phyloP scores from a whole-genome alignment of 2,888 invertebrate genomes.

The Drosophila koepferae region DNA sequence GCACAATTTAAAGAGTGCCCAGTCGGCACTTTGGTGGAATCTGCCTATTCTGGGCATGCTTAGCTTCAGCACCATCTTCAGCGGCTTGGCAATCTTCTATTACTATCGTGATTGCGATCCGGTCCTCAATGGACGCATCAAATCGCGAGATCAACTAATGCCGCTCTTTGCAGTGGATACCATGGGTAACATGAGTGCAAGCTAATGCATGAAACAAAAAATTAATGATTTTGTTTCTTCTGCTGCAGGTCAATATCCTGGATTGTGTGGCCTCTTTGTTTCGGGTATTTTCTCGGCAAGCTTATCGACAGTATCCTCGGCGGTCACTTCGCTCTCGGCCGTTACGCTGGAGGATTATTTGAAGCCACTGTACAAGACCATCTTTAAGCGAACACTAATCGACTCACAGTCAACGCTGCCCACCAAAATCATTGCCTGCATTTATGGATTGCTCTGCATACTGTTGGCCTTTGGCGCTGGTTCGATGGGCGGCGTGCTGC shows the following conservation, averaged over 20 bases:
- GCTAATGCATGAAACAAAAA: not conserved
- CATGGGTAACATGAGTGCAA: slow-evolving; percentile 86
- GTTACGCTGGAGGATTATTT: slow-evolving; percentile 95
- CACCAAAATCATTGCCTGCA: slow-evolving; percentile 89
- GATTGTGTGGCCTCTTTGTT: slow-evolving; percentile 95
- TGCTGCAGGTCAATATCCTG: slow-evolving; percentile 87
- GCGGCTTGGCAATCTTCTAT: slow-evolving; percentile 94
- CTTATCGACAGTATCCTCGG: slow-evolving; percentile 95
- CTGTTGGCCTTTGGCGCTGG: slow-evolving; percentile 93
- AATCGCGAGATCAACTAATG: slow-evolving; percentile 91
- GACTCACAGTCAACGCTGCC: slow-evolving; percentile 86
- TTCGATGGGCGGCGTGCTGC: slow-evolving; percentile 92
- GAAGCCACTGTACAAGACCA: slow-evolving; percentile 86
- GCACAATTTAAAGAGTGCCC: slow-evolving; percentile 89
- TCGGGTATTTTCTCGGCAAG: slow-evolving; percentile 97
- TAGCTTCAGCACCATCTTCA: slow-evolving; percentile 90
- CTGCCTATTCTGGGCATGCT: slow-evolving; percentile 91
- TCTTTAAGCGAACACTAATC: slow-evolving; percentile 84
- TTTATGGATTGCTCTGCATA: slow-evolving; percentile 91
- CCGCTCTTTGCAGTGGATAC: slow-evolving; percentile 92
- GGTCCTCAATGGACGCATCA: slow-evolving; percentile 87
- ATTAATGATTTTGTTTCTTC: not conserved
- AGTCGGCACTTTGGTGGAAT: slow-evolving; percentile 91
- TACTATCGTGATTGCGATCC: slow-evolving; percentile 95
- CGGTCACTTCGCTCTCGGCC: slow-evolving; percentile 95